phyloP scores from a whole-genome alignment of 1,140 invertebrate species.

The Macrotrachela quadricornifera region DNA sequence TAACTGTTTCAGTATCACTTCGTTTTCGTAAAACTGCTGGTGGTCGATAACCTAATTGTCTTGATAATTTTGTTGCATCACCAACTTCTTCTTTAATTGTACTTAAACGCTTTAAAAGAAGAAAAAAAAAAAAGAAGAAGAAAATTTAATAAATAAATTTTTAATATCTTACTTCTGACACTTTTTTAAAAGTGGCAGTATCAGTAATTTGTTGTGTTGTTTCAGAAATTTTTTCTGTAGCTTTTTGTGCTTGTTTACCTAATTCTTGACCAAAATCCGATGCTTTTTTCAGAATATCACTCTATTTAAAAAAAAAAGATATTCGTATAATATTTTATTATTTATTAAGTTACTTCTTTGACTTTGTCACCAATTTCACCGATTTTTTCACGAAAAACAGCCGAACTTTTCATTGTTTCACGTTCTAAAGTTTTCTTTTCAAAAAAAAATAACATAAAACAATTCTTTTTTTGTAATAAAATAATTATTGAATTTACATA shows the following conservation, averaged over 20 bases:
- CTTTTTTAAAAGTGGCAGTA: constrained; percentile 4
- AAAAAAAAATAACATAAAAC: constrained; percentile 6
- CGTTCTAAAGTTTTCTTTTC: constrained; percentile 53
- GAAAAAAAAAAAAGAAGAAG: constrained; percentile 5
- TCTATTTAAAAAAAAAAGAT: constrained; percentile 8
- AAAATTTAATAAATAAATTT: not conserved
- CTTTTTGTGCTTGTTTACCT: constrained; percentile 8
- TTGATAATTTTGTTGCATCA: constrained; percentile 31
- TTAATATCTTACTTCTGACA: constrained; percentile 3
- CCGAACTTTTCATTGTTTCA: constrained; percentile 37
- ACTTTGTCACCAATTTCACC: constrained; percentile 60
- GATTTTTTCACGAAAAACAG: constrained; percentile 34
- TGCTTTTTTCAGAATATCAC: constrained; percentile 8
- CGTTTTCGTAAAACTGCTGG: constrained; percentile 21
- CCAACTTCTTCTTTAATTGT: constrained; percentile 70
- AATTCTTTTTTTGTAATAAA: not conserved
- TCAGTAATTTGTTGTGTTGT: constrained; percentile 3
- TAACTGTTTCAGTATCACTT: constrained; percentile 17
- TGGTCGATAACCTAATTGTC: not conserved
- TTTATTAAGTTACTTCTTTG: constrained; percentile 38
- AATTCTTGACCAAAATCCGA: not conserved
- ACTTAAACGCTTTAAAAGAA: constrained; percentile 49
- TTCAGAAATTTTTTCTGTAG: constrained; percentile 7
- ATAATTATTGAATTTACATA: constrained; percentile 25
- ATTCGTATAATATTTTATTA: not conserved